These are phyloP conservation scores for Setophaga petechia DNA, from an alignment of 2,113 vertebrate species.

Conservation along the genomic window DNA sequence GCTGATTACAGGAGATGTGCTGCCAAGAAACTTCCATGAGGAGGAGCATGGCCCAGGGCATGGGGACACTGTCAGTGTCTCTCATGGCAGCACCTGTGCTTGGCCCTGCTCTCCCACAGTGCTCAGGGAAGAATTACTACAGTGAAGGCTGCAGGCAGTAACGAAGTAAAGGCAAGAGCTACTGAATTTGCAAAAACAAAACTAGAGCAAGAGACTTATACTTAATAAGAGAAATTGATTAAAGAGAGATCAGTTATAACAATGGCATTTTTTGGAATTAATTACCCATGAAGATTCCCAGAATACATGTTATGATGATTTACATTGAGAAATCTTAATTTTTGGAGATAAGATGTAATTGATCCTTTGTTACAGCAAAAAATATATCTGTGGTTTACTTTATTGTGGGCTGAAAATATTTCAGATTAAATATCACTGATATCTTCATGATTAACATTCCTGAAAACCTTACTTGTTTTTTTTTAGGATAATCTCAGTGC, in stretches of 20 bases:
- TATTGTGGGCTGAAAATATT: neutral
- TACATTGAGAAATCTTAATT: neutral
- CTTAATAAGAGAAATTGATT: neutral
- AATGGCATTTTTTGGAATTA: neutral
- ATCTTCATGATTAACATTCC: neutral
- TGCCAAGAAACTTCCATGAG: neutral
- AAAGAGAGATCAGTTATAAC: neutral
- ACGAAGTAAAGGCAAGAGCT: neutral
- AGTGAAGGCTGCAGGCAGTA: neutral
- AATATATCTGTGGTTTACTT: neutral
- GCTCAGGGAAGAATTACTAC: neutral
- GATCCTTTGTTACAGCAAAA: neutral
- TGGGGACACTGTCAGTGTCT: neutral
- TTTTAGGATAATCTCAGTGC: neutral
- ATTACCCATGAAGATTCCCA: neutral
- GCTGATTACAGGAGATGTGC: neutral
- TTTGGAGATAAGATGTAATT: neutral
- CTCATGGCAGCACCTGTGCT: neutral
- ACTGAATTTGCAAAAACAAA: neutral
- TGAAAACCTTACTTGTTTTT: neutral
- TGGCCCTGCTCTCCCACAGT: neutral
- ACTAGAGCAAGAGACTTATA: neutral
- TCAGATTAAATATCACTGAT: neutral
- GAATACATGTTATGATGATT: neutral
- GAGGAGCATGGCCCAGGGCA: neutral